These are phyloP conservation scores for Capromys pilorides DNA, from an alignment of 2,797 vertebrate genomes.

Conservation along the genomic window DNA sequence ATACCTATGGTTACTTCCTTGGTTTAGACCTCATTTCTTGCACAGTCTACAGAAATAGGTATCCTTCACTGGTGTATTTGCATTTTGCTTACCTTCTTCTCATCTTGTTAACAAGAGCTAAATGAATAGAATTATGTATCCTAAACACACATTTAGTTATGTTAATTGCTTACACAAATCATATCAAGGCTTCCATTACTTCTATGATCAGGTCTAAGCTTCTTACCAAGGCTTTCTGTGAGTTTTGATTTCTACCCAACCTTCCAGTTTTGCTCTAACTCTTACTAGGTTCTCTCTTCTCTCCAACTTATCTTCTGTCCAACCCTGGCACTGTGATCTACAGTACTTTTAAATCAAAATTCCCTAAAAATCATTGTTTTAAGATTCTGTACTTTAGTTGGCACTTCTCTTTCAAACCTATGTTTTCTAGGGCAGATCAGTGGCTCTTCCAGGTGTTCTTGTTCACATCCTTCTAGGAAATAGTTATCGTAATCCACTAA, in stretches of 20 bases:
- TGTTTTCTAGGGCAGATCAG: background rate
- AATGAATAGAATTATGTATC: constrained; percentile 1
- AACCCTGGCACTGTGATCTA: background rate
- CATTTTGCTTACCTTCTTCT: background rate
- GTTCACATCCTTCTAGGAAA: background rate
- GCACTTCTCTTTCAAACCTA: background rate
- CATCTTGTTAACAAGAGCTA: background rate
- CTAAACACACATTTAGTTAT: background rate
- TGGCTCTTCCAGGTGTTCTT: background rate
- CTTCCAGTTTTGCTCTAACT: background rate
- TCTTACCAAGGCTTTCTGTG: background rate
- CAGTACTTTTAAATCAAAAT: constrained; percentile 2
- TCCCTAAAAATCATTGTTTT: background rate
- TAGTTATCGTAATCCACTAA: background rate
- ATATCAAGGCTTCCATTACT: background rate
- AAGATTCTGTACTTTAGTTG: background rate
- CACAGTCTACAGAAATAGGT: background rate
- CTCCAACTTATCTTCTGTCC: background rate
- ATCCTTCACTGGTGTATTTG: background rate
- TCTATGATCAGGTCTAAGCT: background rate
- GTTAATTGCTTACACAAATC: background rate
- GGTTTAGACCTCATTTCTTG: background rate
- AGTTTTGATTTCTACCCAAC: background rate
- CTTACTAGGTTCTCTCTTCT: background rate
- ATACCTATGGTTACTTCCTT: background rate